Base-by-base conservation (phyloP, 53 echinoderm and acorn worm species). In the Mesocentrotus franciscanus region DNA sequence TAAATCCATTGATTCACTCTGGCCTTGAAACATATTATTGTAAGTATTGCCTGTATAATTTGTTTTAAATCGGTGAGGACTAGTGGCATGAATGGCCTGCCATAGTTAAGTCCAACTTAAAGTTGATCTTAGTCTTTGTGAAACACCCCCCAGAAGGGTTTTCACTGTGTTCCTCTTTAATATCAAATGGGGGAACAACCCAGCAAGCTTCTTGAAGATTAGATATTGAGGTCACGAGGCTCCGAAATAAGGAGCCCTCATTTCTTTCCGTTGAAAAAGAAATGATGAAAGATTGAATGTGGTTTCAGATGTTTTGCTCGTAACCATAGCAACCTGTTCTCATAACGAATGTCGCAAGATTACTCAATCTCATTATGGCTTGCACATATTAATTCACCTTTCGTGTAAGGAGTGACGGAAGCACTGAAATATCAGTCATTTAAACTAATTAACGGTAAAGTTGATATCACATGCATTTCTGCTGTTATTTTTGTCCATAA, bases 331-430 rank as follows among this genome's bases (percentile, higher is more conserved):
- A 58, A 57, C 87, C n/a, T 1, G 58, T 57, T 42, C 84, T 84
- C 36, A 49, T 12, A 74, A 74, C 8, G 24, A 58, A 87, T 87
- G 87, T 87, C 87, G 59, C 87, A 87, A 59, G 87, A 87, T 87
- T 57, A 58, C 2, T 58, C 27, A 87, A 58, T 57, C 57, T 87
- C 26, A 58, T 87, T 87, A 87, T 55, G 58, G 57, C 20, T 57
- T 27, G 29, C 87, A n/a, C n/a, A 87, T 33, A 87, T 87, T 87
- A 57, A 75, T 87, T 57, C 27, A 87, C 87, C 87, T 87, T n/a
- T 1, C n/a, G 26, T 29, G 13, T 17, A 26, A 58, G 87, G 87
- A n/a, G 58, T 59, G 57, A 2, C 27, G 4, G 2, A 58, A 1
- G 29, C 27, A 58, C n/a, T n/a, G 9, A 29, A 87, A 87, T 56